Conservation (phyloP, 2,113 vertebrate species). For the Brachyhypopomus occidentalis region DNA sequence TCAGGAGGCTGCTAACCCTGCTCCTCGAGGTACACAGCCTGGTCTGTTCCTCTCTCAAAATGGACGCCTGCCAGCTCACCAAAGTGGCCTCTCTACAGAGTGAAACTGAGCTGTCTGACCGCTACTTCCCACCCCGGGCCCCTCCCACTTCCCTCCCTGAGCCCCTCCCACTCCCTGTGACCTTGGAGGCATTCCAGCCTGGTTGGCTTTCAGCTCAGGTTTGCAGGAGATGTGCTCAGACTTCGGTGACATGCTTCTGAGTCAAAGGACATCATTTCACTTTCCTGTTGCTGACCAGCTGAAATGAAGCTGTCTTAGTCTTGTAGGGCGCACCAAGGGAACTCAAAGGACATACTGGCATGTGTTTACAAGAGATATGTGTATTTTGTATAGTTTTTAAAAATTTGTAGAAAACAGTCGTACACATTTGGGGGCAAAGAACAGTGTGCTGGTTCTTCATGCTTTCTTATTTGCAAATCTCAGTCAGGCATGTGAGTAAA, state of each 20-base stretch:
- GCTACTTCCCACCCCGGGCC: conserved; percentile 35
- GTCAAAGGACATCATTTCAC: conserved; percentile 44
- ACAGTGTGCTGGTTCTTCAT: no score
- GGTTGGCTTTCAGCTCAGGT: conserved; percentile 45
- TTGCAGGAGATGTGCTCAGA: conserved; percentile 45
- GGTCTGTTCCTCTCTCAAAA: conserved; percentile 3
- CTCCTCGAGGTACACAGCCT: conserved; percentile 68
- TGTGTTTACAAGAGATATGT: no score
- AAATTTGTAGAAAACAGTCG: no score
- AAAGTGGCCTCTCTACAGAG: not conserved
- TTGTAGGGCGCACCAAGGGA: not conserved
- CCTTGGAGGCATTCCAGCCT: conserved; percentile 21
- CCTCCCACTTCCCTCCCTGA: not conserved
- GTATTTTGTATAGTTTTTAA: no score
- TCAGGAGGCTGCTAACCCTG: conserved; percentile 70
- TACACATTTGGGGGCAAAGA: no score
- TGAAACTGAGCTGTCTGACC: conserved; percentile 19
- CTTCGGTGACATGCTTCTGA: conserved; percentile 40
- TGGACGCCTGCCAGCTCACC: conserved; percentile 1
- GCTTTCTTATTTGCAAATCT: no score
- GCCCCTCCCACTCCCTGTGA: not conserved
- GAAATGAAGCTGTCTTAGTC: not conserved
- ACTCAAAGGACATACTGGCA: not conserved
- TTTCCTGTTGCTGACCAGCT: conserved; percentile 7
- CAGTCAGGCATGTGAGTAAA: no score